Evolutionary conservation across 1,140 invertebrate species (phyloP), one percentile per base, ranked within the genome.

Genomic region (Tribolium castaneum): DNA sequence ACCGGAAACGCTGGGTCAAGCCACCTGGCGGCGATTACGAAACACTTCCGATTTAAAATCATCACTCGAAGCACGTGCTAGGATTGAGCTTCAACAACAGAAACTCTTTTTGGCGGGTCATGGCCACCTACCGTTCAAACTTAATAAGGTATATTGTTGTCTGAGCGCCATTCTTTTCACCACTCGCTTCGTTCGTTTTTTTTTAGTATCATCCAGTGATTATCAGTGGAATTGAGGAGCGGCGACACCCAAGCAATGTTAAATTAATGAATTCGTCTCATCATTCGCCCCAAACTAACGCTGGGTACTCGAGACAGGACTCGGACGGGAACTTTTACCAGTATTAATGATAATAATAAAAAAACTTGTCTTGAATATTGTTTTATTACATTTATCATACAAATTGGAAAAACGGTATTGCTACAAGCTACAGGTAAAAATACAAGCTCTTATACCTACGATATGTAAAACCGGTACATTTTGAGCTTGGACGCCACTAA

Each of bases 191-290:
- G 6, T 12, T 59, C 2, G 6, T 39, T 30, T n/a, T 2, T 50
- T 45, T 75, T 86, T 84, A 91, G 90, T 86, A 85, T 6, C 89
- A 90, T 83, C 88, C 88, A 13, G 86, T 91, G 81, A 87, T 88
- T 77, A 87, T 87, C 35, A 90, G 91, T 49, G 91, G 91, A 2
- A 87, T 91, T 34, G 88, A 83, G 12, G 90, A 92, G 56, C 88
- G 88, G 50, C 86, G 86, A 1, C 90, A 91, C 75, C 91, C 90
- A 0, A 89, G 90, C 82, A 90, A 89, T 76, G 88, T 92, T 7
- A 92, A 92, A 82, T 84, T 92, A 1, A 92, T 92, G 87, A 92
- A 91, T 80, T 92, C 91, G 1, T 90, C 90, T 3, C 90, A 91
- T 22, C 92, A 92, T 83, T 90, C 90, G 1, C 90, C 91, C 34